Base-by-base conservation (phyloP, 1,140 invertebrate genomes). In the Zelostemma sp. region DNA sequence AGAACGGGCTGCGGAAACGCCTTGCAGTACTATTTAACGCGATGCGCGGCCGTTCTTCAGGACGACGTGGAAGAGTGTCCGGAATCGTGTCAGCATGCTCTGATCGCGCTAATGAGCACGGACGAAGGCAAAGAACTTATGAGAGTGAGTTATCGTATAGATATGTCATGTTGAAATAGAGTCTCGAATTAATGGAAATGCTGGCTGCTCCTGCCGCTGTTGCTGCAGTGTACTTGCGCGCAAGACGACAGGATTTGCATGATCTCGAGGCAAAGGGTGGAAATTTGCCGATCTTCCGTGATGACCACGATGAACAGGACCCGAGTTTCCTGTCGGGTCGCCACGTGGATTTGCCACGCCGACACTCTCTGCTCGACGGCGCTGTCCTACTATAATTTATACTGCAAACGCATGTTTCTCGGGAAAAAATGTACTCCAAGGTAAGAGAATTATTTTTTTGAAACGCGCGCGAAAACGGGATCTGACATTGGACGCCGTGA, bases 281-380 rank as follows among this genome's bases (percentile, higher is more conserved):
- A 93, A 75, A 87, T 93, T 28, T 94, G 92, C 73, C 83, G 91
- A 17, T 87, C 90, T 1, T 87, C 89, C 38, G 92, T 93, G n/a
- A 79, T 88, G 64, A 86, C 78, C 18, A 90, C 90, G 1, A 89
- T 89, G 12, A 91, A 92, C 72, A 89, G 87, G 28, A 90, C 90
- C 0, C 85, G 88, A 6, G 88, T 93, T 0, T 90, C 92, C 0
- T 95, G 93, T 77, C 84, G 89, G 14, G 88, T 93, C 4, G 93
- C 93, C 0, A 91, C 92, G 59, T 90, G 90, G 85, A 93, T 95
- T 66, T 95, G 93, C 79, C 85, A 88, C 1, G 92, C 92, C 0
- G 93, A 95, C 76, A 85, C 90, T 0, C 84, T 89, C 3, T 95
- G 93, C 77, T 88, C 90, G 6, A 93, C 90, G 0, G 93, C 93